phyloP scores from a whole-genome alignment of 2,888 invertebrate genomes.

The Tipula confusa region DNA sequence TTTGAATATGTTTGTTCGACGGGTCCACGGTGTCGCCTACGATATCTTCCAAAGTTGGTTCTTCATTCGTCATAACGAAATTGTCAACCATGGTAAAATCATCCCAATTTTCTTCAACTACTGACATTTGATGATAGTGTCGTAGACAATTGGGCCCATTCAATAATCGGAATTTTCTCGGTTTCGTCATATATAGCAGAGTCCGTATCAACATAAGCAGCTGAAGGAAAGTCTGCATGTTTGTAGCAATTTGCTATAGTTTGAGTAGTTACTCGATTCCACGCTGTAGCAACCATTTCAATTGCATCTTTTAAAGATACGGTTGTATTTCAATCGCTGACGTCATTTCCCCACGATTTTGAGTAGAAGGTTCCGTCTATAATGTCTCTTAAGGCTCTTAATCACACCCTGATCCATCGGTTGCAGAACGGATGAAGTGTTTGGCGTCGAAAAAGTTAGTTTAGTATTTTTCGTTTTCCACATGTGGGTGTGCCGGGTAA shows the following conservation, averaged over 20 bases:
- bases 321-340: too few relatives aligned
- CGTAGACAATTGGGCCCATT: neutral
- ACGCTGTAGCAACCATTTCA: neutral
- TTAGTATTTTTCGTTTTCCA: conserved; percentile 36
- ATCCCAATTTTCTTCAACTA: neutral
- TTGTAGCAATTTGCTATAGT: neutral
- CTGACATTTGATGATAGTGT: neutral
- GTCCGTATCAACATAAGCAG: neutral
- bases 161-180: neutral
- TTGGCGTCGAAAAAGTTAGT: conserved; percentile 40
- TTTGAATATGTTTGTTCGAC: neutral
- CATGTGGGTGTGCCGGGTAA: too few relatives aligned
- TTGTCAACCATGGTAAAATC: neutral
- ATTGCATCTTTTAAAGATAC: too few relatives aligned
- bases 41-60: neutral
- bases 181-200: neutral
- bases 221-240: neutral
- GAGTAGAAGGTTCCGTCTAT: conserved; percentile 32
- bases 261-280: neutral
- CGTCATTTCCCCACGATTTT: neutral
- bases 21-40: neutral
- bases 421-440: conserved; percentile 36
- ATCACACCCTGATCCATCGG: too few relatives aligned
- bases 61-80: neutral
- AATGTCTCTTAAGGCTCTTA: conserved; percentile 37